Base-by-base conservation (phyloP, 2,888 invertebrate genomes). In the Osedax fenrisi region DNA sequence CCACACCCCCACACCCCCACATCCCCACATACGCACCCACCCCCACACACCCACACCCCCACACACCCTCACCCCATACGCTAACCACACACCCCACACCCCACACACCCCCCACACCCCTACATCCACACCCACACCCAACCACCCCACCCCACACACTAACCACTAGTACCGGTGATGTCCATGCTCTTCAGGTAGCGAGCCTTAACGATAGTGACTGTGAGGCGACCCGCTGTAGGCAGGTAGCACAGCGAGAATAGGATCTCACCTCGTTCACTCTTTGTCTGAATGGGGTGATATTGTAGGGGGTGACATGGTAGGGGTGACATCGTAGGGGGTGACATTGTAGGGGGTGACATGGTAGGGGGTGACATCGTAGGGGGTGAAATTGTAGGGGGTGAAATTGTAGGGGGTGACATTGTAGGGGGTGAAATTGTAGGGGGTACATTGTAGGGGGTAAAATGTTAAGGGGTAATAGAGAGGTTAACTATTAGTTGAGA, bases 171-270 rank as follows among this genome's bases (percentile, higher is more conserved):
- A 79, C 94, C 94, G 56, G 92, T 92, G 80, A 94, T 92, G 82
- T 94, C 94, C 89, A 94, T 93, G 27, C 93, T 92, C 83, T 92
- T 90, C 22, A 95, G 87, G 82, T 93, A 92, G 78, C 93, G 88
- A 0, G 91, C 94, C 85, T 94, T 94, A 79, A 94, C 91, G 64
- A 94, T 89, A 0, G 92, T 94, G 24, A 94, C 89, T 0, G 92
- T 93, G 23, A 95, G 87, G 26, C 94, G 89, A 21, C 92, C 93
- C 25, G 94, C 94, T 24, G 92, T 92, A 17, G 92, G 93, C 56
- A 94, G 87, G 84, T 93, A 95, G 80, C 93, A 92, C 73, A 95
- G 86, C 0, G 93, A 92, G 72, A 95, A 84, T 91, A 94, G 92
- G 81, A 95, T 84, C 85, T 95, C 94, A 0, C 94, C 94, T 26